A percentile compares a stretch with the other conserved stretches of the same genome.
Conservation (phyloP, 2,888 invertebrate genomes). For the Spicauda simplicius region DNA sequence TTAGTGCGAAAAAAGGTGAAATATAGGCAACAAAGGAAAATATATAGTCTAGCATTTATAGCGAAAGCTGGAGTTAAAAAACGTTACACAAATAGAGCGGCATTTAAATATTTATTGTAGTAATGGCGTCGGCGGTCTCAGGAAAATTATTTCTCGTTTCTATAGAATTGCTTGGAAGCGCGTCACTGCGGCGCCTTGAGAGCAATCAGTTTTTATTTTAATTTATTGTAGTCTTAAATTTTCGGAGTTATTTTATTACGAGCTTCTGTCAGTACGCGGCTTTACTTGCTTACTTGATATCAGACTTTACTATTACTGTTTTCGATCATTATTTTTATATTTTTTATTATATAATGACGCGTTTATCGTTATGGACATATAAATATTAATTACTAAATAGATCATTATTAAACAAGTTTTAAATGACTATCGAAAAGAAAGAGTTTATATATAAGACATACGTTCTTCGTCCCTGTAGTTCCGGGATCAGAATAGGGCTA, state of each 20-base stretch:
- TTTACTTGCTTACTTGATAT: not conserved
- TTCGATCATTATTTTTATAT: no score
- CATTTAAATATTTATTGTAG: slow-evolving; percentile 28
- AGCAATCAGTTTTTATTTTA: slow-evolving; percentile 35
- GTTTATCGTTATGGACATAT: no score
- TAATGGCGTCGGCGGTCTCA: slow-evolving; percentile 26
- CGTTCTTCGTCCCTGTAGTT: no score
- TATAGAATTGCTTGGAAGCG: slow-evolving; percentile 28
- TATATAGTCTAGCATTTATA: not conserved
- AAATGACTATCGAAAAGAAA: no score
- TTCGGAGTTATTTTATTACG: slow-evolving; percentile 22
- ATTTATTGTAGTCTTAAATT: slow-evolving; percentile 29
- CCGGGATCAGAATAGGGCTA: no score
- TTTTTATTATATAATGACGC: no score
- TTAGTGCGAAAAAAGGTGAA: not conserved
- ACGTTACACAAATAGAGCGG: slow-evolving; percentile 12
- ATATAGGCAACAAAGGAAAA: not conserved
- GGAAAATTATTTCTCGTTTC: slow-evolving; percentile 35
- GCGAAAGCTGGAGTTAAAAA: slow-evolving; percentile 10
- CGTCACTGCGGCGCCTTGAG: slow-evolving; percentile 28
- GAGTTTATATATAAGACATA: no score
- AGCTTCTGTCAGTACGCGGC: not conserved
- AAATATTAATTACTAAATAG: no score
- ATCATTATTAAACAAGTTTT: no score
- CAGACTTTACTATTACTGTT: no score